Evolutionary conservation across 2,888 invertebrate genomes (phyloP), one percentile per base, ranked within the genome.

Genomic region (Lasioglossum lativentre): DNA sequence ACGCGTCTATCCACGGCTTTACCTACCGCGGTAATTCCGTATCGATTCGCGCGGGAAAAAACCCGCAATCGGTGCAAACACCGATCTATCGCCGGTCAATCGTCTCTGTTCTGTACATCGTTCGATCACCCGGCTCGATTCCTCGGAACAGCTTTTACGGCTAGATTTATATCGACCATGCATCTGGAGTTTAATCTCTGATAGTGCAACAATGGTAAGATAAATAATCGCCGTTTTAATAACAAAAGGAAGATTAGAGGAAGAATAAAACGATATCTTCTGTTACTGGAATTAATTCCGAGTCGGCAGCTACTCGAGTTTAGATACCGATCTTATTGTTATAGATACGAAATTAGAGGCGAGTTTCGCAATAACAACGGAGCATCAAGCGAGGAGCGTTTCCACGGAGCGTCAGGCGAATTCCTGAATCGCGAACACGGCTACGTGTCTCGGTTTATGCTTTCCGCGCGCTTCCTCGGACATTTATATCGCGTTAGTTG

Each of bases 401-500:
- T 63, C 16, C 16, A 42, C 34, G 52, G 14, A n/a, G 16, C 75
- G 59, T 40, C 71, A 4, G 0, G 12, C 38, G 52, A 66, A 40
- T 47, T 34, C 19, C 10, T 30, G 30, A 56, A 34, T 27, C 40
- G 47, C 47, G 1, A n/a, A 34, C 73, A 45, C 19, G 4, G 63
- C n/a, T 63, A 38, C 66, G 71, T 73, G 63, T 74, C 30, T 10
- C 0, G 38, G n/a, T 59, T 63, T 72, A 40, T 27, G n/a, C 30
- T 78, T 75, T 52, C 42, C 27, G 14, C 19, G 19, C 16, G 70
- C 59, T 71, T 82, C 63, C 66, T 52, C 80, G 75, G 83, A 86
- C 80, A 83, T 78, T 76, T 86, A 59, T 80, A 70, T 79, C 77
- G 79, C 30, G 16, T 63, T 76, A n/a, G 34, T 16, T 34, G 27